Evolutionary conservation across 2,888 invertebrate species (phyloP).

Genomic region (Auanema freiburgensis): DNA sequence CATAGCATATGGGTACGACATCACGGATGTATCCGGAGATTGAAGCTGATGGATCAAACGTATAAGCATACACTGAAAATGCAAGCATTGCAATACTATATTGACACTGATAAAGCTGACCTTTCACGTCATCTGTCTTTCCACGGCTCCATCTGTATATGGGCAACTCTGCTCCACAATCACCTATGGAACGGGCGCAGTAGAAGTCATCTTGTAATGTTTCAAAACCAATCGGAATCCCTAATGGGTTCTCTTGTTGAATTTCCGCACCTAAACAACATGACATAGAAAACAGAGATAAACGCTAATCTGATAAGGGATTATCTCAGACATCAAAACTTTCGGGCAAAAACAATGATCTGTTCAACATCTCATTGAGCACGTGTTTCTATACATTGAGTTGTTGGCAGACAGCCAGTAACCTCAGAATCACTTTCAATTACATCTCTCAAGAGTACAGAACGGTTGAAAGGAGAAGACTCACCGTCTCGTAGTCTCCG

Average conservation of each 20-base stretch:
- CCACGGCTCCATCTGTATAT: conserved; percentile 26
- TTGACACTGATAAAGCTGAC: neutral
- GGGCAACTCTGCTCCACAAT: conserved; percentile 44
- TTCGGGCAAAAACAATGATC: no score
- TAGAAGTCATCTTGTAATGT: conserved; percentile 33
- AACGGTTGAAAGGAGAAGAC: neutral
- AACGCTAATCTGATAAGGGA: no score
- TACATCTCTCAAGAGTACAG: neutral
- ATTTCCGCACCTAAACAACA: conserved; percentile 7
- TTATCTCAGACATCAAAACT: no score
- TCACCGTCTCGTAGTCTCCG: conserved; percentile 12
- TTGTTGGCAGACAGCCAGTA: no score
- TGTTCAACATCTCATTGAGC: no score
- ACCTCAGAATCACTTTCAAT: neutral
- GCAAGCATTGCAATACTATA: neutral
- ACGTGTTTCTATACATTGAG: no score
- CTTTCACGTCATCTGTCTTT: conserved; percentile 5
- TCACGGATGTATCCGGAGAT: conserved; percentile 32
- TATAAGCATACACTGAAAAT: conserved; percentile 32
- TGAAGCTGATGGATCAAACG: conserved; percentile 27
- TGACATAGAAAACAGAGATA: no score
- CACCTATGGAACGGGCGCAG: conserved; percentile 26
- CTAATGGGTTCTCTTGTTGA: conserved; percentile 17
- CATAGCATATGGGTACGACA: conserved; percentile 35
- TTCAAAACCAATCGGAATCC: conserved; percentile 11